Evolutionary conservation across 2,888 invertebrate species (phyloP).

Genomic region (Halocaridina rubra): DNA sequence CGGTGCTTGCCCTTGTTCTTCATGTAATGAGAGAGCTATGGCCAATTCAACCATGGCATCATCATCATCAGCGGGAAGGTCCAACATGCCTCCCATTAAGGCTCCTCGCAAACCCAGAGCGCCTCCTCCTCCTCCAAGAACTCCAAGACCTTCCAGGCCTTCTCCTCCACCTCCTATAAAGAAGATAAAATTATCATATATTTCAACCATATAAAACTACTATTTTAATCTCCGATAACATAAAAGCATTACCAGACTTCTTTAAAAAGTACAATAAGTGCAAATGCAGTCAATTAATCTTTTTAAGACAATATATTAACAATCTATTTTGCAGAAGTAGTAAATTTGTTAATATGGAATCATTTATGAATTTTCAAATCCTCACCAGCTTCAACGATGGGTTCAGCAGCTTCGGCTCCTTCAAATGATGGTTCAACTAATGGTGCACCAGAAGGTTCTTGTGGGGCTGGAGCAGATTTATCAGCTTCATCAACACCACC

Average conservation of each 20-base stretch:
- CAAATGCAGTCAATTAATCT: too few species aligned
- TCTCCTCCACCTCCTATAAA: conserved; percentile 49
- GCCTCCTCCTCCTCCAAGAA: conserved; percentile 48
- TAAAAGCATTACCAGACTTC: too few species aligned
- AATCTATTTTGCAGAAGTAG: too few species aligned
- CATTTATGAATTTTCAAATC: background rate
- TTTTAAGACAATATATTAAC: too few species aligned
- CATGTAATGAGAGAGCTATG: conserved; percentile 90
- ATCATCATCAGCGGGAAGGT: conserved; percentile 83
- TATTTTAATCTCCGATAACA: too few species aligned
- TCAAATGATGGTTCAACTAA: conserved; percentile 54
- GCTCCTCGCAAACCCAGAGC: conserved; percentile 44
- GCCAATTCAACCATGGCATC: conserved; percentile 97
- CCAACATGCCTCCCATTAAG: conserved; percentile 53
- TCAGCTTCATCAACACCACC: conserved; percentile 55
- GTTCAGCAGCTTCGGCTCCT: conserved; percentile 57
- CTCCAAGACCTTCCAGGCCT: conserved; percentile 45
- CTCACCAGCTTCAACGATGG: conserved; percentile 53
- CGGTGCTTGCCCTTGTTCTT: conserved; percentile 73
- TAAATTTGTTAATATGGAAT: background rate
- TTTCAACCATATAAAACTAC: too few species aligned
- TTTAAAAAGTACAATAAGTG: too few species aligned
- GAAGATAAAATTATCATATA: too few species aligned
- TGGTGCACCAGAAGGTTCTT: conserved; percentile 73
- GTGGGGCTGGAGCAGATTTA: conserved; percentile 53